Evolutionary conservation across 2,888 invertebrate genomes (phyloP), one percentile per base, ranked within the genome.

Genomic region (Cantharis nigra): DNA sequence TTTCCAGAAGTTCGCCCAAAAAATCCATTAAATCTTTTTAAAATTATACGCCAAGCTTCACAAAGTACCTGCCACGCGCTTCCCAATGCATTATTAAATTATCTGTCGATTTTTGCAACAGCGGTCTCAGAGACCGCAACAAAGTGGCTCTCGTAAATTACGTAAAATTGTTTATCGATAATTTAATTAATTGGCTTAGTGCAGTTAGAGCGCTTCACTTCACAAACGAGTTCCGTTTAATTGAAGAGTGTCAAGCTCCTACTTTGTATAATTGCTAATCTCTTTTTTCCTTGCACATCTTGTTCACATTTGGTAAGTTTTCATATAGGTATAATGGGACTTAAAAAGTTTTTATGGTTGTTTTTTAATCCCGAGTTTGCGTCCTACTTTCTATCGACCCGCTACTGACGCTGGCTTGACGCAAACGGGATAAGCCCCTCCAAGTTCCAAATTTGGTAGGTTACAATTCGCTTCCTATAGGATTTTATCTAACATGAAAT

Each of bases 311-410:
- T 10, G 65, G 13, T 23, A 23, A 9, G 20, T 65, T 65, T 65
- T 65, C 20, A 65, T 65, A 23, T 65, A 18, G 3, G 64, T 64
- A 20, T n/a, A 65, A 65, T 65, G 65, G 13, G 14, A 20, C 20
- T 23, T 13, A 4, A 20, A 23, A 65, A 65, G 23, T 23, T 65
- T 65, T 65, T 65, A 65, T 23, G 65, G 65, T 65, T 23, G 65
- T 23, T 65, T 65, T 49, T 65, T 65, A 20, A 65, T 65, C 63
- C 70, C 14, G 72, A 67, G 18, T 76, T 72, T 72, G 71, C 23
- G 63, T 76, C 67, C 76, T 71, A 72, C 69, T 76, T 63, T 23
- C 14, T 76, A 76, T 76, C 76, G 76, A 76, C 76, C 74, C 69
- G 26, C 13, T 63, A 63, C 70, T 72, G 76, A 72, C 76, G 72